These are phyloP conservation scores for Pteropus rufus DNA, from an alignment of 2,797 vertebrate genomes.

Conservation along the genomic window DNA sequence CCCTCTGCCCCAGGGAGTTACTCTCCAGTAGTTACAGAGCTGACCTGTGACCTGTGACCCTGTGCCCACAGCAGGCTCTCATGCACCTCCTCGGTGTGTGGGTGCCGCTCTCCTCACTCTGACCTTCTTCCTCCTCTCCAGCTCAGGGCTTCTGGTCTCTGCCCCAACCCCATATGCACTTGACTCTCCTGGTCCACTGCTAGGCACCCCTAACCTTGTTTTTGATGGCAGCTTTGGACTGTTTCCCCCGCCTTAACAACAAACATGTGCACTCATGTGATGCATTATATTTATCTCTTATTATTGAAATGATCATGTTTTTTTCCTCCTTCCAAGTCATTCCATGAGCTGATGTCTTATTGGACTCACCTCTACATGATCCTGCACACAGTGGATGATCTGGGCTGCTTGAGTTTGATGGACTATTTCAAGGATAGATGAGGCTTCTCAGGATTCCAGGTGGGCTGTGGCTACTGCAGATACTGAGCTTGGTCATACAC, in stretches of 20 bases:
- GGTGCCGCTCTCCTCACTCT: not conserved
- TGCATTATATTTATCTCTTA: not conserved
- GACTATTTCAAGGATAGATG: not conserved
- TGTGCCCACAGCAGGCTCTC: not conserved
- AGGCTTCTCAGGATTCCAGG: not conserved
- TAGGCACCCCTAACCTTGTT: no score
- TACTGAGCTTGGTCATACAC: not conserved
- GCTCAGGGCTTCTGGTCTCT: not conserved
- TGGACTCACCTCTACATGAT: not conserved
- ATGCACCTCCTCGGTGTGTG: not conserved
- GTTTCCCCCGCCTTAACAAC: not conserved
- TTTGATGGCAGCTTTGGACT: not conserved
- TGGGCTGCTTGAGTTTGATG: not conserved
- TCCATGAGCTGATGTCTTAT: not conserved
- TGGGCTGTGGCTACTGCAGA: no score
- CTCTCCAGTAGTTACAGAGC: not conserved
- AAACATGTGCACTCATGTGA: not conserved
- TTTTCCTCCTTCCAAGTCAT: not conserved
- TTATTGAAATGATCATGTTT: not conserved
- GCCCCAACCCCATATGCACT: not conserved
- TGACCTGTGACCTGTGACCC: not conserved
- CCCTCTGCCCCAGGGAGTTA: not conserved
- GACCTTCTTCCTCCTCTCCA: not conserved
- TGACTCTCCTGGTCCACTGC: not conserved
- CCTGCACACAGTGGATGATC: not conserved